A percentile compares a stretch with the other conserved stretches of the same genome.
Evolutionary conservation across 2,888 invertebrate species (phyloP).

Genomic region (Tenthredo notha): DNA sequence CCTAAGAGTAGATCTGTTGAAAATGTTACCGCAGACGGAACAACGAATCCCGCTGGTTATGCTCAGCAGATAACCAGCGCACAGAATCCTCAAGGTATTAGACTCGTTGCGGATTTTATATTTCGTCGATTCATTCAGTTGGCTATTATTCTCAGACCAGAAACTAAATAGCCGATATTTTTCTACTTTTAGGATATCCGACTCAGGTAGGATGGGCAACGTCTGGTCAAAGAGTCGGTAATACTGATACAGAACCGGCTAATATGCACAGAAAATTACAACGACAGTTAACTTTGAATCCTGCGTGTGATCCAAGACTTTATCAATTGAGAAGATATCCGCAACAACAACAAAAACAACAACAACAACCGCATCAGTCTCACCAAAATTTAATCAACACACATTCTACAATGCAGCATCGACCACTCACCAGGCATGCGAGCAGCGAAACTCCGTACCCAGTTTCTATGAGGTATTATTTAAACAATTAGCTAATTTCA

Average conservation of each 20-base stretch:
- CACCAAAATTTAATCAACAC: slow-evolving; percentile 65
- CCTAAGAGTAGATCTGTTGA: slow-evolving; percentile 82
- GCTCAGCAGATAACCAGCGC: slow-evolving; percentile 65
- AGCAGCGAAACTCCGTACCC: slow-evolving; percentile 72
- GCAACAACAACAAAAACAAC: slow-evolving; percentile 69
- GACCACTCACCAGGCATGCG: slow-evolving; percentile 72
- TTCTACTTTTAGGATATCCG: slow-evolving; percentile 64
- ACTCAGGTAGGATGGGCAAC: slow-evolving; percentile 72
- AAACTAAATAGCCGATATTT: not conserved
- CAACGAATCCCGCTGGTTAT: slow-evolving; percentile 63
- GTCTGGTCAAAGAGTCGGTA: slow-evolving; percentile 64
- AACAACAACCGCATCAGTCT: slow-evolving; percentile 62
- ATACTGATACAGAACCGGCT: slow-evolving; percentile 70
- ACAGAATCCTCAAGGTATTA: slow-evolving; percentile 66
- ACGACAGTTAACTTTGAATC: slow-evolving; percentile 91
- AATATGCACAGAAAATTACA: slow-evolving; percentile 90
- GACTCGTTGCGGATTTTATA: not conserved
- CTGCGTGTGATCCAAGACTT: slow-evolving; percentile 87
- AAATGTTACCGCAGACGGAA: slow-evolving; percentile 76
- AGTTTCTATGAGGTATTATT: slow-evolving; percentile 66
- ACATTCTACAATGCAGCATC: slow-evolving; percentile 68
- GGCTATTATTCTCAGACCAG: not conserved
- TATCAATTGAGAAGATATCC: slow-evolving; percentile 77
- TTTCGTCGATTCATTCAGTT: not conserved
- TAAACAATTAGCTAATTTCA: not conserved